Evolutionary conservation across 2,113 vertebrate genomes (phyloP).

Genomic region (Mirza zaza): DNA sequence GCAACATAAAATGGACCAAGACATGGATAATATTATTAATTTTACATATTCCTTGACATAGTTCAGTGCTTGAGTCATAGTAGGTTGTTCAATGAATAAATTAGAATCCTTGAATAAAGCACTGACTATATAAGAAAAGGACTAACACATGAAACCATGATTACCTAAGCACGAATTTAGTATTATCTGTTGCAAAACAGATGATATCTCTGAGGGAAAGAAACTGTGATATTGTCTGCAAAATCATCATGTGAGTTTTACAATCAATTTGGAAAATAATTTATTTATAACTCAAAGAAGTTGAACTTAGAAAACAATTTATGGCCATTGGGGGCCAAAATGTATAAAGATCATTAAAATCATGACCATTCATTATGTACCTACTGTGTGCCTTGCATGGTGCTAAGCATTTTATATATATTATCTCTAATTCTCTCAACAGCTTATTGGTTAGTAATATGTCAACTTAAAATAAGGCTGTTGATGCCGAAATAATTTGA

Average conservation of each 20-base stretch:
- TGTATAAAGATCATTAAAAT: neutral
- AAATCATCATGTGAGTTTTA: neutral
- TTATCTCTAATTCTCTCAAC: neutral
- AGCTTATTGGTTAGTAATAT: slow-evolving; percentile 1
- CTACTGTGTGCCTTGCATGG: neutral
- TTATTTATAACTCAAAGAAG: neutral
- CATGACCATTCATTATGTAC: neutral
- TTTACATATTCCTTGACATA: neutral
- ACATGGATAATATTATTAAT: neutral
- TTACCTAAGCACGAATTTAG: neutral
- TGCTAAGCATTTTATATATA: neutral
- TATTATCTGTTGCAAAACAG: neutral
- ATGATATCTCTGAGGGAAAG: neutral
- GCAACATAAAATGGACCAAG: neutral
- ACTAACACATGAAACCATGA: neutral
- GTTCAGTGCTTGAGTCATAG: neutral
- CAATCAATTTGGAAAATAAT: neutral
- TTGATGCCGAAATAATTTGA: no score
- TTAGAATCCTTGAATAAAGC: neutral
- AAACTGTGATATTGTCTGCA: neutral
- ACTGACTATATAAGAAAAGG: neutral
- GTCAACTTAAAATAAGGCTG: no score
- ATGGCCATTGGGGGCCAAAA: neutral
- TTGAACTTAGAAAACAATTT: neutral
- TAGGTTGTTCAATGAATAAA: neutral